phyloP scores from a whole-genome alignment of 2,113 vertebrate species.

The Epinephelus moara region DNA sequence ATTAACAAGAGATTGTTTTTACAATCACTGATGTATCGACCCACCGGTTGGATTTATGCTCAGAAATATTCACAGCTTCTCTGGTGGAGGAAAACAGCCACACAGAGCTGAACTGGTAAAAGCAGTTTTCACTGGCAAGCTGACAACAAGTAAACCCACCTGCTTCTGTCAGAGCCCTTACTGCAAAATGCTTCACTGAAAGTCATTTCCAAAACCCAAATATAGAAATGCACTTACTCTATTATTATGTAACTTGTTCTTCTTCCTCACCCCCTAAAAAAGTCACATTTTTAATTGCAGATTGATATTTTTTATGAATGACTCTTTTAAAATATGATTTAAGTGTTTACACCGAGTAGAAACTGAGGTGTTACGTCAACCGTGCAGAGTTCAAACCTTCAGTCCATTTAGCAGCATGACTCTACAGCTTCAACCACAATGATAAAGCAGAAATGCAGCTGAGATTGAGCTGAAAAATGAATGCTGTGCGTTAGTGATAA shows the following conservation, averaged over 20 bases:
- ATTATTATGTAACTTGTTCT: neutral
- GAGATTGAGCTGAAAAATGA: neutral
- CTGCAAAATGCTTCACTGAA: too few relatives aligned
- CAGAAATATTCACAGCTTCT: conserved; percentile 36
- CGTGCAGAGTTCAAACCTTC: neutral
- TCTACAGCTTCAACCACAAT: neutral
- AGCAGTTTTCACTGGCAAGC: neutral
- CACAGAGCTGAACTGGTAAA: neutral
- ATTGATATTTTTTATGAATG: neutral
- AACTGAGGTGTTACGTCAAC: neutral
- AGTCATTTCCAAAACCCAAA: neutral
- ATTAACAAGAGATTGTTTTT: conserved; percentile 45
- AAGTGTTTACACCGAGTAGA: too few relatives aligned
- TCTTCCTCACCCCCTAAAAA: neutral
- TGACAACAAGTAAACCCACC: neutral
- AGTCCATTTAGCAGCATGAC: neutral
- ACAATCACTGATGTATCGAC: conserved; percentile 32
- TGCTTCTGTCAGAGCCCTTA: neutral
- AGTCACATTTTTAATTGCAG: neutral
- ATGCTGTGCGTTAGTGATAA: neutral
- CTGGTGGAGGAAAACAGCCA: neutral
- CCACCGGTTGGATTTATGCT: conserved; percentile 27
- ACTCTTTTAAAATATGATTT: neutral
- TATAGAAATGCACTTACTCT: neutral
- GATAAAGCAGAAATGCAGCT: neutral